Base-by-base conservation (phyloP, 2,888 invertebrate species). In the Cheilosia vernalis region DNA sequence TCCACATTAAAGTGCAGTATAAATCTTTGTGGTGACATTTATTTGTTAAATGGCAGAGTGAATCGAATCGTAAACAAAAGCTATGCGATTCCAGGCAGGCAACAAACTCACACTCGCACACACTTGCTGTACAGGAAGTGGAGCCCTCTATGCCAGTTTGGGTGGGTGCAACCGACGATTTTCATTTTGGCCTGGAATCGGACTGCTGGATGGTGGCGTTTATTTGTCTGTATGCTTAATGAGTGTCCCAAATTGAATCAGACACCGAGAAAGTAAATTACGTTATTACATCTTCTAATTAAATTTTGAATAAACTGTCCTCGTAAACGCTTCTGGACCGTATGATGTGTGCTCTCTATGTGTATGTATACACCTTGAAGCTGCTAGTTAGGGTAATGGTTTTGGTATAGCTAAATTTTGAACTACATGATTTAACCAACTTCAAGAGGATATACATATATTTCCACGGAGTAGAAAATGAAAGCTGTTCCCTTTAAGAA, bases 21-120 rank as follows among this genome's bases (percentile, higher is more conserved):
- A 66, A 66, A 66, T 66, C 66, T 53, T 66, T 40, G 40, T 40
- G 40, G 66, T 66, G 66, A 66, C 66, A 51, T 53, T 66, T 66
- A 66, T 66, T 66, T 66, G 66, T 66, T 66, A 37, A 53, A 66
- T 53, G 53, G 66, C 27, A 40, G 47, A 66, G 24, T n/a, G 51
- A 40, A 66, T 40, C 51, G 37, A 21, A 53, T 53, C 53, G 19
- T 27, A 63, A 47, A 47, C 44, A 47, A 47, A 44, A 30, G 40
- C 37, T 37, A 33, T 24, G 15, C 21, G 21, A n/a, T 15, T 3
- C 15, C 40, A 58, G 13, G 7, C 60, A 24, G 30, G 17, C 58
- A 40, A 7, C 17, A 37, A 13, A 21, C 19, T 24, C 37, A 13
- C 37, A 19, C 47, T 19, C 9, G 19, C 9, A 19, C 17, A 47